Evolutionary conservation across 2,888 invertebrate genomes (phyloP).

Genomic region (Disparrhopalites patrizii): DNA sequence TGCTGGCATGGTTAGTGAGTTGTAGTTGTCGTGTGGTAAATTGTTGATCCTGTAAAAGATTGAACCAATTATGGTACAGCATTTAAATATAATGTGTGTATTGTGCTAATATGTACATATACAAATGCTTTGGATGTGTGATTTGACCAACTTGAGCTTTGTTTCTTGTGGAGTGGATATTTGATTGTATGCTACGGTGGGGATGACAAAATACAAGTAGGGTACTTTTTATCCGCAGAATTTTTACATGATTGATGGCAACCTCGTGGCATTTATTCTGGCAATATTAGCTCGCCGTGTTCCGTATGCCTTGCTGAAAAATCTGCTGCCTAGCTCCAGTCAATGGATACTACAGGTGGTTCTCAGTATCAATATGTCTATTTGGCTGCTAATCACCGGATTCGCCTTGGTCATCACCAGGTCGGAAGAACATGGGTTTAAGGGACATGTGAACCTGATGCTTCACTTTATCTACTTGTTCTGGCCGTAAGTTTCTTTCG

Average conservation of each 20-base stretch:
- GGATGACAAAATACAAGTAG: too few species aligned
- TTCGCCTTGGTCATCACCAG: constrained; percentile 16
- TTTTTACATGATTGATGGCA: constrained; percentile 86
- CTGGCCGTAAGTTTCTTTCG: constrained; percentile 47
- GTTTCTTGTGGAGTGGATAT: too few species aligned
- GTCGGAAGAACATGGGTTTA: constrained; percentile 13
- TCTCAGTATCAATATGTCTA: constrained; percentile 32
- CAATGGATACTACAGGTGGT: constrained; percentile 46
- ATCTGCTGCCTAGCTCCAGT: constrained; percentile 55
- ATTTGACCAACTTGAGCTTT: too few species aligned
- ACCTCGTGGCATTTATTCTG: constrained; percentile 77
- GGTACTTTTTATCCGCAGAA: constrained; percentile 67
- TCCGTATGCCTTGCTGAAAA: constrained; percentile 61
- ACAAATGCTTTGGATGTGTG: too few species aligned
- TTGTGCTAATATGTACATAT: too few species aligned
- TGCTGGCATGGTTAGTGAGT: constrained; percentile 88
- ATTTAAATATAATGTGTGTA: too few species aligned
- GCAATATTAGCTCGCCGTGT: constrained; percentile 76
- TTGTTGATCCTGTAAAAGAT: too few species aligned
- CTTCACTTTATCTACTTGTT: constrained; percentile 42
- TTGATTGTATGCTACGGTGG: too few species aligned
- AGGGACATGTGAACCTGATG: constrained; percentile 19
- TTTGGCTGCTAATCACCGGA: constrained; percentile 27
- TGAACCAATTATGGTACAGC: too few species aligned
- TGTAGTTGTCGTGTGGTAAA: too few species aligned